A percentile compares a stretch with the other conserved stretches of the same genome.
phyloP scores from a whole-genome alignment of 2,888 invertebrate genomes.

The Eristalis tenax region DNA sequence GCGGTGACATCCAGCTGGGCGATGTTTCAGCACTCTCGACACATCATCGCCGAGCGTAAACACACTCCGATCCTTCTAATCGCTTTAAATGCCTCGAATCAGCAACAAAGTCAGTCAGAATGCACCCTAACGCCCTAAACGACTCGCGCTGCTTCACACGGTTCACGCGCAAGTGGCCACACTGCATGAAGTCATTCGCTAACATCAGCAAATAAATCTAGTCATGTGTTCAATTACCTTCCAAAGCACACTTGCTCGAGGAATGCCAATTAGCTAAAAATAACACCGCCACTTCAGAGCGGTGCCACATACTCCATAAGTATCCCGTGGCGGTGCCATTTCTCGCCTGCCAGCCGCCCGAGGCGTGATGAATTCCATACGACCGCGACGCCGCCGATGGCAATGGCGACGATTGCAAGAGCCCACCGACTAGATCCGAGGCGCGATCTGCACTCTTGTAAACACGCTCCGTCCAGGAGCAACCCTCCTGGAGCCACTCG shows the following conservation, averaged over 20 bases:
- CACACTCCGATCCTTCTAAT: neutral
- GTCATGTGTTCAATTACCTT: slow-evolving; percentile 23
- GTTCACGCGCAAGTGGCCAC: too few species aligned
- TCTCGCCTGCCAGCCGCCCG: slow-evolving; percentile 28
- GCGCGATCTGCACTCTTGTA: slow-evolving; percentile 15
- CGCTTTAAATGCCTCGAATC: neutral
- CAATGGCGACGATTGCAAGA: slow-evolving; percentile 34
- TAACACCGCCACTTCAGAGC: slow-evolving; percentile 40
- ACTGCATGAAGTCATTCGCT: neutral
- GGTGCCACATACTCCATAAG: slow-evolving; percentile 59
- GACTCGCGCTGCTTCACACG: neutral
- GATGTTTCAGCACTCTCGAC: neutral
- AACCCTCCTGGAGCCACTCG: slow-evolving; percentile 46
- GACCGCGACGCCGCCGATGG: slow-evolving; percentile 14
- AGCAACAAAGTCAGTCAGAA: slow-evolving; percentile 1
- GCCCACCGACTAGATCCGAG: neutral
- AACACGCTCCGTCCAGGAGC: neutral
- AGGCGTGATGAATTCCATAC: slow-evolving; percentile 64
- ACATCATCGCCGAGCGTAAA: neutral
- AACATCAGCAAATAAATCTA: slow-evolving; percentile 7
- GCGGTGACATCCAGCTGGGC: neutral
- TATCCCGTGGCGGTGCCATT: slow-evolving; percentile 47
- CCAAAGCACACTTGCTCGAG: slow-evolving; percentile 4
- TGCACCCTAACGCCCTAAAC: neutral
- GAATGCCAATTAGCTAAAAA: slow-evolving; percentile 61